Conservation (phyloP, 1,140 invertebrate genomes). For the Heliconius himera region DNA sequence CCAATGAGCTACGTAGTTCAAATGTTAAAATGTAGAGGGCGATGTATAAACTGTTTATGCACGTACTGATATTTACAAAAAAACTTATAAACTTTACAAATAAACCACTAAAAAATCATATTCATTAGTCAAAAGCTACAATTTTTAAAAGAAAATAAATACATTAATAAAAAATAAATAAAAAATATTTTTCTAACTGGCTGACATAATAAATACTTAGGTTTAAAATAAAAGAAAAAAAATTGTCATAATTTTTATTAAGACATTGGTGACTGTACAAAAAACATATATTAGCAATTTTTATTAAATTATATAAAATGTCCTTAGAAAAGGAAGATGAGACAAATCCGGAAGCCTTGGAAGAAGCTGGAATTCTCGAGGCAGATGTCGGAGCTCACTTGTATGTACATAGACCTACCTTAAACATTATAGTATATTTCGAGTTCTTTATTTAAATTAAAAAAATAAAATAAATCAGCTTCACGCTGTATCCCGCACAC, state of each 20-base stretch:
- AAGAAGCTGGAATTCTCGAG: constrained; percentile 69
- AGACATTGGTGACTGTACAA: not conserved
- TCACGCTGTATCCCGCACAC: no score
- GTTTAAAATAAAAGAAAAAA: not conserved
- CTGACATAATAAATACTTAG: not conserved
- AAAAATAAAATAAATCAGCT: no score
- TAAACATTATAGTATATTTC: no score
- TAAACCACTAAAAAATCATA: not conserved
- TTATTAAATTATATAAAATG: constrained; percentile 41
- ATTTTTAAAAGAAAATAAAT: not conserved
- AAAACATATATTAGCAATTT: not conserved
- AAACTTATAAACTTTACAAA: not conserved
- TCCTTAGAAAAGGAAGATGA: constrained; percentile 49
- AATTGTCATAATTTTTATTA: not conserved
- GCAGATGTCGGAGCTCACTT: constrained; percentile 73
- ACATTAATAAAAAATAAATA: not conserved
- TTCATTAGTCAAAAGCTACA: not conserved
- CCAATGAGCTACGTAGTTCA: not conserved
- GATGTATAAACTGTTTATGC: not conserved
- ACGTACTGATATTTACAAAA: not conserved
- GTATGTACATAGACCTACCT: constrained; percentile 35
- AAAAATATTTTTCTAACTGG: not conserved
- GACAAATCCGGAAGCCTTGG: constrained; percentile 53
- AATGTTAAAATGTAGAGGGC: not conserved
- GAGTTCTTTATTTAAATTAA: no score